Base-by-base conservation (phyloP, 2,888 invertebrate species). In the Acrocera orbiculus region DNA sequence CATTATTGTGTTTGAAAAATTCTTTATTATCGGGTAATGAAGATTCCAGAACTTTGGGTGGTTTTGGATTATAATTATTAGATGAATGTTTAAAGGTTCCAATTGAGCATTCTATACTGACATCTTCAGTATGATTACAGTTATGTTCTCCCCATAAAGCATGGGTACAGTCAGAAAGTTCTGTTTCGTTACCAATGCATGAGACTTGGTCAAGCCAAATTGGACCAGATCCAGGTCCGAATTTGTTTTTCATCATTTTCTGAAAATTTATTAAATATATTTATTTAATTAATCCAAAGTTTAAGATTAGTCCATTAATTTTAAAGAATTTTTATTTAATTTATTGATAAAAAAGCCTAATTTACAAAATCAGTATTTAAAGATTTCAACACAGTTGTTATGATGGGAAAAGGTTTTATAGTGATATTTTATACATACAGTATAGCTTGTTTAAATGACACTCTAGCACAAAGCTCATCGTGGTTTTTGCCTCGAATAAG, bases 41-140 rank as follows among this genome's bases (percentile, higher is more conserved):
- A 20, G 28, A 24, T 16, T 14, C 5, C 24, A 20, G 8, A 14
- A 22, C n/a, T 23, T 39, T 17, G 10, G 16, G 35, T 28, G 41
- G 17, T 2, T 27, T 13, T 1, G 31, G 30, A 16, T 15, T 6
- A 31, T 34, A 11, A 30, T 39, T 26, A 23, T 14, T 17, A 1
- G 11, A 27, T 2, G 44, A 39, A 3, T 50, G 50, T 4, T 46
- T 46, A 16, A 13, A 15, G 14, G 48, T 42, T 2, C 54, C 56
- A 3, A 42, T 44, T 1, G 48, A 47, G 39, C 60, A 61, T 10
- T 46, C 47, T 9, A 82, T 65, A 3, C 70, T 70, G 1, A 73
- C 77, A 48, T 81, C 81, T 54, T 81, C 80, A 7, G 62, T 60
- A 51, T 81, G 80, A 36, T 69, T 67, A 49, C 80, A 81, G 49